phyloP scores from a whole-genome alignment of 2,797 vertebrate species.

The Philypnodon macrostomus region DNA sequence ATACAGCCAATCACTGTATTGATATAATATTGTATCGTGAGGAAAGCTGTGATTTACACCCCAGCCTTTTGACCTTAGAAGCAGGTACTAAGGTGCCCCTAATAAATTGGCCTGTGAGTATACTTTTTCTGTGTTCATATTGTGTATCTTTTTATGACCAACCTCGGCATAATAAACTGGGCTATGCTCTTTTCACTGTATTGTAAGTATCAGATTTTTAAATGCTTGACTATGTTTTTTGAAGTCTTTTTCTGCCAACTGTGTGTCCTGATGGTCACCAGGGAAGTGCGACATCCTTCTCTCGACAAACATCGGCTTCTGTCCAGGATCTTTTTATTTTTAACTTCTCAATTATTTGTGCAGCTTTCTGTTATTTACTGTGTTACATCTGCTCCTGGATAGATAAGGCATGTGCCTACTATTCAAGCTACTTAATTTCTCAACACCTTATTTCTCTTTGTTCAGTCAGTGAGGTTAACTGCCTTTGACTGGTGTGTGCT shows the following conservation, averaged over 20 bases:
- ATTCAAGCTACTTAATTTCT: not conserved
- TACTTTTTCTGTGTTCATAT: too few species aligned
- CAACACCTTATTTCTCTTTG: not conserved
- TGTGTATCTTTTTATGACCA: too few species aligned
- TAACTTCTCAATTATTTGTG: conserved; percentile 44
- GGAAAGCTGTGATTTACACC: too few species aligned
- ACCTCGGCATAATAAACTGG: too few species aligned
- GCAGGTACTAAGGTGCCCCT: too few species aligned
- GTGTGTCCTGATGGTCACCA: conserved; percentile 38
- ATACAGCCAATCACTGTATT: too few species aligned
- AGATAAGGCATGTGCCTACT: not conserved
- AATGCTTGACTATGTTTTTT: not conserved
- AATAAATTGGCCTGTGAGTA: too few species aligned
- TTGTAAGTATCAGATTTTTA: not conserved
- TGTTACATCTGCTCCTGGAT: conserved; percentile 15
- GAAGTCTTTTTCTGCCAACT: conserved; percentile 22
- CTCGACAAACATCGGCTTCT: conserved; percentile 45
- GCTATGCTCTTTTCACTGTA: not conserved
- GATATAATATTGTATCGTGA: too few species aligned
- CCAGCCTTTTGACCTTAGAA: too few species aligned
- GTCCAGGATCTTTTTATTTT: conserved; percentile 50
- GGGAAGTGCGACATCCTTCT: conserved; percentile 45
- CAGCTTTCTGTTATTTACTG: conserved; percentile 21
- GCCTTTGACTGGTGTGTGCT: conserved; percentile 11
- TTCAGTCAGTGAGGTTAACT: conserved; percentile 2